Evolutionary conservation across 2,888 invertebrate species (phyloP).

Genomic region (Euclidia mi): DNA sequence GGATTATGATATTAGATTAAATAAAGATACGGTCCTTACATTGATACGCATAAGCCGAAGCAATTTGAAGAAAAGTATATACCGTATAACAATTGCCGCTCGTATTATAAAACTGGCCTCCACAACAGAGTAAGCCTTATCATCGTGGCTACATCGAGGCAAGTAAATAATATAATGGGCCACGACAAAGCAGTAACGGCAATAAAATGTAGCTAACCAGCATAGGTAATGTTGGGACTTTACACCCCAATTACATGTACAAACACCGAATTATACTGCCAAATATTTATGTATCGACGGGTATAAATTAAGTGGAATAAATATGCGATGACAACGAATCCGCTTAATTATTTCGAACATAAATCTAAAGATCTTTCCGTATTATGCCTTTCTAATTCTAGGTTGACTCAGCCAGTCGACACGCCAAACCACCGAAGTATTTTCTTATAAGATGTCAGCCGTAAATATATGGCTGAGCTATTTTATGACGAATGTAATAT

Average conservation of each 20-base stretch:
- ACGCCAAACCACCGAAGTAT: slow-evolving; percentile 74
- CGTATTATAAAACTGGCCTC: slow-evolving; percentile 8
- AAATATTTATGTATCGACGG: slow-evolving; percentile 43
- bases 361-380: slow-evolving; percentile 82
- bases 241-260: slow-evolving; percentile 45
- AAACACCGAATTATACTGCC: slow-evolving; percentile 39
- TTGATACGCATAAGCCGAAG: too few species aligned
- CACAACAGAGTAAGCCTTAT: slow-evolving; percentile 7
- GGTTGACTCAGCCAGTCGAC: slow-evolving; percentile 73
- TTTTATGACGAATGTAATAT: slow-evolving; percentile 18
- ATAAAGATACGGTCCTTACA: too few species aligned
- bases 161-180: slow-evolving; percentile 21
- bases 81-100: not conserved
- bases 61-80: not conserved
- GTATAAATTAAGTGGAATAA: slow-evolving; percentile 63
- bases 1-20: too few species aligned
- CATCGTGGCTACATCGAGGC: slow-evolving; percentile 13
- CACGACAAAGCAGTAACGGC: slow-evolving; percentile 18
- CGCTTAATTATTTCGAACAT: slow-evolving; percentile 80
- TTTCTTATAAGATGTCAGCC: slow-evolving; percentile 61
- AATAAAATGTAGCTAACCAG: slow-evolving; percentile 14
- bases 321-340: slow-evolving; percentile 66
- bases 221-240: slow-evolving; percentile 24
- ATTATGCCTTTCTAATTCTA: slow-evolving; percentile 80
- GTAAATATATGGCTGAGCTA: slow-evolving; percentile 54